Evolutionary conservation across 1,140 invertebrate species (phyloP).

Genomic region (Diprion similis): DNA sequence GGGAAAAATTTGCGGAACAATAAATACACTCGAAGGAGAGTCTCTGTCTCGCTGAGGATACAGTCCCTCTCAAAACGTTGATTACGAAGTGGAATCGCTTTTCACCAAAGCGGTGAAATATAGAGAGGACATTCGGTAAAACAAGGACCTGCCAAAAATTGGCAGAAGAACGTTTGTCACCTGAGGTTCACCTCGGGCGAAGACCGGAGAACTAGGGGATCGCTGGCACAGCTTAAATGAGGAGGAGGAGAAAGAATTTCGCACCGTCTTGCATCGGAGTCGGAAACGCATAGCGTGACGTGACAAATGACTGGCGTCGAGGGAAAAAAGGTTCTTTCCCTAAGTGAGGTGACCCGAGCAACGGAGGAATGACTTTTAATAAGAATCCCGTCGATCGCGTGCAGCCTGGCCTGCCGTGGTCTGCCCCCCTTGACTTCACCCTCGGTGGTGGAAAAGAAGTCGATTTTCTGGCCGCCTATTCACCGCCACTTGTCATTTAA

Average conservation of each 20-base stretch:
- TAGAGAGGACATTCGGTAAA: too few relatives aligned
- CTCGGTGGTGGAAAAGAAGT: background rate
- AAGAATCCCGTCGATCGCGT: constrained; percentile 28
- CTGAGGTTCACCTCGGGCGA: constrained; percentile 26
- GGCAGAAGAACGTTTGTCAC: too few relatives aligned
- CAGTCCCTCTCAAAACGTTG: too few relatives aligned
- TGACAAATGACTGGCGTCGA: constrained; percentile 49
- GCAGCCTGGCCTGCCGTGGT: background rate
- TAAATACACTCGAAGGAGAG: constrained; percentile 18
- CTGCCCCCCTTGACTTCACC: background rate
- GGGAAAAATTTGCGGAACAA: constrained; percentile 43
- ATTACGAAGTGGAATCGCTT: too few relatives aligned
- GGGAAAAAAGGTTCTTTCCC: constrained; percentile 37
- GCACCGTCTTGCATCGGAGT: background rate
- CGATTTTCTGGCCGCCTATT: constrained; percentile 7
- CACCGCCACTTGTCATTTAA: constrained; percentile 4
- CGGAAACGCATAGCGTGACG: background rate
- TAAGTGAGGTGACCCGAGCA: constrained; percentile 37
- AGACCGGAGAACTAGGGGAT: constrained; percentile 39
- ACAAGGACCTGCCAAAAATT: too few relatives aligned
- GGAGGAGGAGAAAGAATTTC: constrained; percentile 38
- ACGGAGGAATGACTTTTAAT: constrained; percentile 44
- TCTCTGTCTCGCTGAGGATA: too few relatives aligned
- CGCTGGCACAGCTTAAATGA: constrained; percentile 31
- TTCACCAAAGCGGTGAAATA: too few relatives aligned